A percentile compares a stretch with the other conserved stretches of the same genome.
Evolutionary conservation across 2,113 vertebrate species (phyloP).

Genomic region (Heteronetta atricapilla): DNA sequence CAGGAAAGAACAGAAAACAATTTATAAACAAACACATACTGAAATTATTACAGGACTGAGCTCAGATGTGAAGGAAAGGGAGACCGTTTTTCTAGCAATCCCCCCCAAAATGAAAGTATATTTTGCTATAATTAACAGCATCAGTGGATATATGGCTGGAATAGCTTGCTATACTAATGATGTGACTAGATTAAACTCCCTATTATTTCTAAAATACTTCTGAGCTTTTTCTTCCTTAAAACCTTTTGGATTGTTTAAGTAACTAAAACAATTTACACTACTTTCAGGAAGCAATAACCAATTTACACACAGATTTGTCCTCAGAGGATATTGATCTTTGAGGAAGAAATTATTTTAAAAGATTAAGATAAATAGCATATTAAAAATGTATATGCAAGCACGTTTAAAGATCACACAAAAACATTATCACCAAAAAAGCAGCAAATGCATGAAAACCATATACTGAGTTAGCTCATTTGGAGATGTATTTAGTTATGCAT

Average conservation of each 20-base stretch:
- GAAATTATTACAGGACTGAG: background rate
- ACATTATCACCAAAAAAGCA: background rate
- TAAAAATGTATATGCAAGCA: background rate
- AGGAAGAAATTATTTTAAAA: background rate
- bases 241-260: background rate
- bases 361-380: background rate
- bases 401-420: background rate
- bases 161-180: background rate
- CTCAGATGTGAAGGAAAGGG: background rate
- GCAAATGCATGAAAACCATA: background rate
- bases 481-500: background rate
- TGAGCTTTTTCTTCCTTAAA: background rate
- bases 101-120: background rate
- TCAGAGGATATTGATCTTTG: background rate
- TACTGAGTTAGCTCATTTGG: background rate
- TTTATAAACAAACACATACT: constrained; percentile 13
- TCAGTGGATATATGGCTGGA: background rate
- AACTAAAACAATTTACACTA: background rate
- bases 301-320: background rate
- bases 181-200: background rate
- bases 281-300: background rate
- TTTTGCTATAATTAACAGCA: background rate
- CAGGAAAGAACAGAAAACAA: constrained; percentile 1
- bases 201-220: background rate
- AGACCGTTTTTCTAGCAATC: background rate